These are phyloP conservation scores for Machaerirhynchus nigripectus DNA, from an alignment of 2,113 vertebrate species.

Conservation along the genomic window DNA sequence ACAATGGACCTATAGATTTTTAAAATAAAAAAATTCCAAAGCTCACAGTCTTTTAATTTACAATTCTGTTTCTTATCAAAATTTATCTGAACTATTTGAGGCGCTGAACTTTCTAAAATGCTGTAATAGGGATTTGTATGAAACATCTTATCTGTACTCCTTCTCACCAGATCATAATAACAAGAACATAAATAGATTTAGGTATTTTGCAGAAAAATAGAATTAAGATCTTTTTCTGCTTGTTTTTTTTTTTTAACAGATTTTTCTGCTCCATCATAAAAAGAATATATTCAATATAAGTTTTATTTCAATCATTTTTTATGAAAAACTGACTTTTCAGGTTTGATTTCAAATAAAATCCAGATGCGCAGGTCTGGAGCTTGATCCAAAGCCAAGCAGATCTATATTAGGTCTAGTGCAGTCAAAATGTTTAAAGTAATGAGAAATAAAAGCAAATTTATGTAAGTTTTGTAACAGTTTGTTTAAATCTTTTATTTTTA, in stretches of 20 bases:
- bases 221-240: fast-evolving
- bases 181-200: not conserved
- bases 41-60: not conserved
- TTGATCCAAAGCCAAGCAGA: not conserved
- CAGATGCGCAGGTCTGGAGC: not conserved
- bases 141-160: not conserved
- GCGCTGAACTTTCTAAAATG: not conserved
- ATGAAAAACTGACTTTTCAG: not conserved
- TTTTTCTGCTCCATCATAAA: not conserved
- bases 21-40: not conserved
- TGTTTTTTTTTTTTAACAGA: fast-evolving
- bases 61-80: not conserved
- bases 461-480: not conserved
- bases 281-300: not conserved
- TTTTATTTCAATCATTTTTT: not conserved
- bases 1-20: too few species aligned
- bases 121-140: not conserved
- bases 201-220: not conserved
- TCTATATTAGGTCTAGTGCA: not conserved
- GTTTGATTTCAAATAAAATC: not conserved
- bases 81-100: not conserved
- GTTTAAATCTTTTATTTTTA: not conserved
- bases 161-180: not conserved
- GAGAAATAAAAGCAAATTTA: not conserved
- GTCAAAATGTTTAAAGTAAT: not conserved